These are phyloP conservation scores for Poliocrania exsul DNA, from an alignment of 2,797 vertebrate species.

Conservation along the genomic window DNA sequence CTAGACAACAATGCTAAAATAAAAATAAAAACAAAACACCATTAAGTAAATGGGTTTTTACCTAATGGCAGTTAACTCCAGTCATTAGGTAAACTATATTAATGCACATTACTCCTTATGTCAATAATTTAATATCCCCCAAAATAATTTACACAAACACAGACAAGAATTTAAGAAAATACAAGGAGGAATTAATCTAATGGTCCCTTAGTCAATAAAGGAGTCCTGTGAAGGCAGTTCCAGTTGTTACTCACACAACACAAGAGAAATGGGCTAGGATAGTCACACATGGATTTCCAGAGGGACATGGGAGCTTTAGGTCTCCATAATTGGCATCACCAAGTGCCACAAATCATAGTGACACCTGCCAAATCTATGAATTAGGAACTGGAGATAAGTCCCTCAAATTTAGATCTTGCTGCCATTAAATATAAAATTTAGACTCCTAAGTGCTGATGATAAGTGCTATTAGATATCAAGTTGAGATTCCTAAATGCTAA, in stretches of 20 bases:
- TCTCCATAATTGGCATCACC: slow-evolving; percentile 24
- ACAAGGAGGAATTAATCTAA: slow-evolving; percentile 47
- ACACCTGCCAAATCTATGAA: slow-evolving; percentile 43
- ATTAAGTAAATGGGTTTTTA: slow-evolving; percentile 65
- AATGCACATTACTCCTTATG: slow-evolving; percentile 30
- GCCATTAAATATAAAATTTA: slow-evolving; percentile 1
- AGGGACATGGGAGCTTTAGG: not conserved
- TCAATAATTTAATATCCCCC: slow-evolving; percentile 61
- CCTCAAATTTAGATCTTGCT: not conserved
- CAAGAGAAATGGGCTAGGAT: not conserved
- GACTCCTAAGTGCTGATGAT: not conserved
- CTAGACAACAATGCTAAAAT: slow-evolving; percentile 28
- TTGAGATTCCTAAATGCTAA: not conserved
- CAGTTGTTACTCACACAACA: not conserved
- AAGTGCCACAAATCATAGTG: slow-evolving; percentile 25
- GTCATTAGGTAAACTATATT: slow-evolving; percentile 53
- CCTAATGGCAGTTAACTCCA: slow-evolving; percentile 40
- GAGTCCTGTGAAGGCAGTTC: not conserved
- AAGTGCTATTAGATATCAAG: not conserved
- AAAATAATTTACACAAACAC: slow-evolving; percentile 52
- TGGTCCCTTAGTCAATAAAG: slow-evolving; percentile 35
- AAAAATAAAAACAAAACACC: slow-evolving; percentile 52
- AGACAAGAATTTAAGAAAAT: slow-evolving; percentile 47
- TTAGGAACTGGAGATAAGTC: slow-evolving; percentile 1
- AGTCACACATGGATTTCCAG: not conserved